Base-by-base conservation (phyloP, 2,797 vertebrate species). In the Centroberyx gerrardi region DNA sequence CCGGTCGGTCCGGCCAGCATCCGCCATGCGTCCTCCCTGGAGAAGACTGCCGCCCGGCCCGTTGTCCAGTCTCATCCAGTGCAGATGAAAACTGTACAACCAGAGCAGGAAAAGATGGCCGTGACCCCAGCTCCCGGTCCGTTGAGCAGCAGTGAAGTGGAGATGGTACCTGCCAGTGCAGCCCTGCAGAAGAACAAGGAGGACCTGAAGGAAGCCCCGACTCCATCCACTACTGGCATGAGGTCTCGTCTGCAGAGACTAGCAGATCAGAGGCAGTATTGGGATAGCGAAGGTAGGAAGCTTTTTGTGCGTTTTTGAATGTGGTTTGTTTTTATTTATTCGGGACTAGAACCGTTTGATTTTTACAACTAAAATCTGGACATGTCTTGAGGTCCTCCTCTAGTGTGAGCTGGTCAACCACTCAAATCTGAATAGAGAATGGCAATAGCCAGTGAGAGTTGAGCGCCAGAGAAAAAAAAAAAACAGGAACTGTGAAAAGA, bases 241-340 rank as follows among this genome's bases (percentile, higher is more conserved):
- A 99, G 87, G 81, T 95, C 94, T 1, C 97, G 97, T 6, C 95
- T 99, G 78, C 97, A 97, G 82, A 97, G 76, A 69, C 76, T 99
- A 59, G 97, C 95, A 36, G 93, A 95, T 18, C 96, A 98, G 84
- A 94, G 97, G 14, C 95, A 96, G 46, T 88, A 81, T 68, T 99
- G 98, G 98, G 98, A 98, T 42, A 89, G 74, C 0, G 78, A 91
- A 1, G 94, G 96, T 94, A 87, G 56, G 87, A 62, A 18, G 29
- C 8, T 40, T 27, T 60, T 48, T 31, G 1, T 71, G 6, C 7
- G 10, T 12, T 36, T 33, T 27, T 48, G 6, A 52, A 8, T 31
- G 13, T 0, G 7, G n/a, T 46, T 44, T 4, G 5, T 10, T 18
- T 55, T 22, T 22, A 22, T 22, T 22, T 22, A 22, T 22, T 22